Conservation (phyloP, 2,797 vertebrate genomes). For the Neomorphus geoffroyi region DNA sequence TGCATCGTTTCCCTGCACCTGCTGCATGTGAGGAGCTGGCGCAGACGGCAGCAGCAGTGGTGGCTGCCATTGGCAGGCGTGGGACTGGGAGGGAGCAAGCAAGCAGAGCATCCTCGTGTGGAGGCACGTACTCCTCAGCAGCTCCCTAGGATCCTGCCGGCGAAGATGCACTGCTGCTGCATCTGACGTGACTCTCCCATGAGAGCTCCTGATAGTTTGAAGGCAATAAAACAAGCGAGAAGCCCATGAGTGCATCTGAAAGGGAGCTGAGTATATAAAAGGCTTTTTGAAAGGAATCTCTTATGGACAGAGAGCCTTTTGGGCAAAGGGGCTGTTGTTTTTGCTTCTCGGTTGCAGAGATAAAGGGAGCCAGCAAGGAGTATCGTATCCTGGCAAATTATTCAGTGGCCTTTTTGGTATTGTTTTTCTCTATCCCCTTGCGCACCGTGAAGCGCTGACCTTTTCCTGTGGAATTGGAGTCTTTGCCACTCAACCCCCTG, state of each 20-base stretch:
- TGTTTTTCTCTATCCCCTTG: conserved; percentile 34
- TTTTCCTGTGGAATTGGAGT: conserved; percentile 59
- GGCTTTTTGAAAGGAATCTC: conserved; percentile 31
- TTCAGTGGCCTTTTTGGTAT: conserved; percentile 36
- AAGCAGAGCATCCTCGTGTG: not conserved
- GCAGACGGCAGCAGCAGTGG: not conserved
- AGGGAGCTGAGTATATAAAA: not conserved
- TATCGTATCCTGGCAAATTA: conserved; percentile 20
- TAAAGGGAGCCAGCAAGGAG: conserved; percentile 52
- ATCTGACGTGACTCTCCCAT: not conserved
- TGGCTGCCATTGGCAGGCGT: conserved; percentile 33
- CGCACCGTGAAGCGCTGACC: conserved; percentile 41
- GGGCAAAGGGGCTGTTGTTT: conserved; percentile 36
- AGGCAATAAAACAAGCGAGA: conserved; percentile 20
- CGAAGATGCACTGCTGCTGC: conserved; percentile 2
- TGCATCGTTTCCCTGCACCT: conserved; percentile 60
- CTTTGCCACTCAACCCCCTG: not conserved
- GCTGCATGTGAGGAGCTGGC: conserved; percentile 25
- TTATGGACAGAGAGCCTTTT: conserved; percentile 14
- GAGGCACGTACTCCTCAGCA: not conserved
- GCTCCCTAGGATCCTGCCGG: conserved; percentile 18
- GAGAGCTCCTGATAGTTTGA: conserved; percentile 31
- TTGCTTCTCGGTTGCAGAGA: conserved; percentile 17
- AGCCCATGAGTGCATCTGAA: conserved; percentile 33
- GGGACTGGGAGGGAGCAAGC: not conserved